Evolutionary conservation across 2,888 invertebrate species (phyloP), one percentile per base, ranked within the genome.

Genomic region (Metellina segmentata): DNA sequence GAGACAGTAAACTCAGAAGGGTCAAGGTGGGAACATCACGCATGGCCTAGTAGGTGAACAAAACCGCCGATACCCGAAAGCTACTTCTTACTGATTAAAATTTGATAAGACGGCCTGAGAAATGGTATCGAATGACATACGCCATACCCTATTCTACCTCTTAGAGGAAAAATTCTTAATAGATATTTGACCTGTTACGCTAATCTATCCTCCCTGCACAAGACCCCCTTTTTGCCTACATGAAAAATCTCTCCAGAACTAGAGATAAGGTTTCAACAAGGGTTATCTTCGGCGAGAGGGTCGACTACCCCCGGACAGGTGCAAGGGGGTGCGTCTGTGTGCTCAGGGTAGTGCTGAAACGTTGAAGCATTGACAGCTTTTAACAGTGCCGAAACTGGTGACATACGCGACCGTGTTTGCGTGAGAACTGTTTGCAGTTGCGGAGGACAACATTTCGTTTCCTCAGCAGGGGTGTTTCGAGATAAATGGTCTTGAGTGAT

Each of bases 241-340:
- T 69, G 69, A 19, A 53, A 77, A 34, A 9, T 69, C n/a, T 87
- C 74, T 85, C 87, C 51, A 86, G 51, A 16, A 69, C n/a, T 48
- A n/a, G 4, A 88, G 88, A 90, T 90, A 90, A 90, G 90, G 85
- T 86, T 81, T 72, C 85, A 81, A 61, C 71, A 61, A 19, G 81
- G 88, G 5, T 88, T 88, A 88, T 88, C 88, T 88, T 61, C 79
- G 19, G n/a, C 51, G 52, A 16, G 49, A 69, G 75, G 81, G 88
- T 72, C 79, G 34, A 49, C 75, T 9, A 16, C 48, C 75, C 49
- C 8, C 6, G 61, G 75, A 75, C 88, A 88, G 88, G 88, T 85
- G 85, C 74, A 16, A 0, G 20, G 78, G 53, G 88, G 74, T 79
- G 70, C 71, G 72, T 51, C 70, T 88, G 72, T 88, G 88, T 81